Percentiles rank a stretch among this genome's conserved stretches.
phyloP scores from a whole-genome alignment of 2,797 vertebrate species.

The Pseudochirops corinnae region DNA sequence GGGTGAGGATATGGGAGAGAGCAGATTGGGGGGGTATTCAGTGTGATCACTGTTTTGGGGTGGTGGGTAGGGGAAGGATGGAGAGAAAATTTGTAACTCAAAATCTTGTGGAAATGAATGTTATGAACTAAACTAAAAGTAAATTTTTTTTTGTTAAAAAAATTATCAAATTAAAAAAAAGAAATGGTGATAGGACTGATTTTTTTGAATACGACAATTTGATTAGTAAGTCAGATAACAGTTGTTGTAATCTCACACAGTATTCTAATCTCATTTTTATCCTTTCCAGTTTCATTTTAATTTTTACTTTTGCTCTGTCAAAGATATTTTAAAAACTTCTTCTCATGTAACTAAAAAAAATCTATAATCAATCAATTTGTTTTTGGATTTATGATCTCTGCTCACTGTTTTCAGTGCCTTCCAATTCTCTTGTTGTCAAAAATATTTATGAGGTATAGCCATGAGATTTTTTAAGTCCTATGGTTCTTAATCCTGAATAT shows the following conservation, averaged over 20 bases:
- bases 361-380: background rate
- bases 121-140: too few species aligned
- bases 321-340: background rate
- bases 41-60: too few species aligned
- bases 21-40: too few species aligned
- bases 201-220: background rate
- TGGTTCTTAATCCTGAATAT: background rate
- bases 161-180: too few species aligned
- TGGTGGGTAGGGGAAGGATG: too few species aligned
- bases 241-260: background rate
- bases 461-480: background rate
- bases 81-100: too few species aligned
- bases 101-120: too few species aligned
- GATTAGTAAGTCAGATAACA: background rate
- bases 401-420: background rate
- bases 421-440: background rate
- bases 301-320: background rate
- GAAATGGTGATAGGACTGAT: background rate
- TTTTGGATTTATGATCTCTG: background rate
- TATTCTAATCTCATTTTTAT: background rate
- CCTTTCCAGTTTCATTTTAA: background rate
- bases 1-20: too few species aligned
- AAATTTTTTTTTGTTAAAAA: too few species aligned
- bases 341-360: background rate
- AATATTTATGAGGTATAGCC: background rate